Evolutionary conservation across 2,113 vertebrate genomes (phyloP).

Genomic region (Equus przewalskii): DNA sequence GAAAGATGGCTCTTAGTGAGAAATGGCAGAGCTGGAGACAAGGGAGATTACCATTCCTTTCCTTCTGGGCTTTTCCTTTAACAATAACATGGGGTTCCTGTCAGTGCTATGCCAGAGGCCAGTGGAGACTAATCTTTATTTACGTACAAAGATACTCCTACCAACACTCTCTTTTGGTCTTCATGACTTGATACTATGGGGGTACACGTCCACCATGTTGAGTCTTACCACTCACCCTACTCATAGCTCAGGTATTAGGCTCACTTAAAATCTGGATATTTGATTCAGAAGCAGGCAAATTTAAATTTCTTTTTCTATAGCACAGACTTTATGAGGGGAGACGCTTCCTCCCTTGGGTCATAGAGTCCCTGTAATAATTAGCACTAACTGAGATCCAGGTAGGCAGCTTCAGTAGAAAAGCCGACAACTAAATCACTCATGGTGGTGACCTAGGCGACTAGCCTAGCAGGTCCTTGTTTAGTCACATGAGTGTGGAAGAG

Average conservation of each 20-base stretch:
- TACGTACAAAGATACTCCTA: not conserved
- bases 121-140: not conserved
- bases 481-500: not conserved
- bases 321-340: slow-evolving; percentile 48
- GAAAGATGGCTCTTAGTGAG: not conserved
- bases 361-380: slow-evolving; percentile 66
- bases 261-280: slow-evolving; percentile 29
- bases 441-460: slow-evolving; percentile 14
- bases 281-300: slow-evolving; percentile 25
- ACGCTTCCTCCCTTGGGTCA: slow-evolving; percentile 61
- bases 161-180: not conserved
- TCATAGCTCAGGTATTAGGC: not conserved
- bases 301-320: slow-evolving; percentile 58
- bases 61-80: not conserved
- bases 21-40: not conserved
- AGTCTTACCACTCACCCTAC: not conserved
- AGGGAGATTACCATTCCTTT: not conserved
- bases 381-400: slow-evolving; percentile 67
- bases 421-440: slow-evolving; percentile 68
- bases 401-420: slow-evolving; percentile 47
- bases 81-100: not conserved
- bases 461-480: not conserved
- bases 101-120: not conserved
- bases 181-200: not conserved
- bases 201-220: no score